These are phyloP conservation scores for Paedocypris sp. DNA, from an alignment of 2,113 vertebrate genomes.

Conservation along the genomic window DNA sequence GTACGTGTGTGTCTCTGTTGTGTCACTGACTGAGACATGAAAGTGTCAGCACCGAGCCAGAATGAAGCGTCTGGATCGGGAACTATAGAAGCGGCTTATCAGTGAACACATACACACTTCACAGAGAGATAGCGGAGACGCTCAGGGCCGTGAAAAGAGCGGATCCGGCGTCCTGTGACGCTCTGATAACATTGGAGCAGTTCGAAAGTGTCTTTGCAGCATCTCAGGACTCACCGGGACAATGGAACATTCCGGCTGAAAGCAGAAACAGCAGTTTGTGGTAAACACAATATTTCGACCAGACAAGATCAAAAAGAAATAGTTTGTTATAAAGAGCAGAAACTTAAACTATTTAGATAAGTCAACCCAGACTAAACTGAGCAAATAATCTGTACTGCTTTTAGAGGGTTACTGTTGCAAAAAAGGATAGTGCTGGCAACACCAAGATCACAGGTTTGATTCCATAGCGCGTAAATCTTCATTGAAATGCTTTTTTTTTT, in stretches of 20 bases:
- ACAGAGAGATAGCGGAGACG: slow-evolving; percentile 2
- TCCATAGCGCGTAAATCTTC: too few species aligned
- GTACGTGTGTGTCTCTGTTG: slow-evolving; percentile 6
- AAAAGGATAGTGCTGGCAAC: too few species aligned
- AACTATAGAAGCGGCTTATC: slow-evolving; percentile 23
- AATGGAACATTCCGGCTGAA: background rate
- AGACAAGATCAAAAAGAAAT: too few species aligned
- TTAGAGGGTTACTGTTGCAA: too few species aligned
- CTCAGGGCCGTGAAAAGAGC: background rate
- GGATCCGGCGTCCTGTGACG: slow-evolving; percentile 5
- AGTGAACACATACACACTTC: slow-evolving; percentile 14
- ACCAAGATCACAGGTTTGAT: too few species aligned
- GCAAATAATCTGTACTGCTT: too few species aligned
- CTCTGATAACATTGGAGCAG: slow-evolving; percentile 15
- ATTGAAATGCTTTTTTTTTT: too few species aligned
- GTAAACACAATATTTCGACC: too few species aligned
- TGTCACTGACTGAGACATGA: slow-evolving; percentile 24
- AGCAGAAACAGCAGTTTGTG: background rate
- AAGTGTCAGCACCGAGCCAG: slow-evolving; percentile 17
- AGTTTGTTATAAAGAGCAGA: too few species aligned
- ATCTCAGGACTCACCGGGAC: background rate
- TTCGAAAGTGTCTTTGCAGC: background rate
- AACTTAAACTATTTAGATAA: too few species aligned
- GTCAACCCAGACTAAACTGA: too few species aligned
- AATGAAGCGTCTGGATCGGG: slow-evolving; percentile 1